These are phyloP conservation scores for Ricordea florida DNA, from an alignment of 92 coral and sea anemone genomes.

Conservation along the genomic window DNA sequence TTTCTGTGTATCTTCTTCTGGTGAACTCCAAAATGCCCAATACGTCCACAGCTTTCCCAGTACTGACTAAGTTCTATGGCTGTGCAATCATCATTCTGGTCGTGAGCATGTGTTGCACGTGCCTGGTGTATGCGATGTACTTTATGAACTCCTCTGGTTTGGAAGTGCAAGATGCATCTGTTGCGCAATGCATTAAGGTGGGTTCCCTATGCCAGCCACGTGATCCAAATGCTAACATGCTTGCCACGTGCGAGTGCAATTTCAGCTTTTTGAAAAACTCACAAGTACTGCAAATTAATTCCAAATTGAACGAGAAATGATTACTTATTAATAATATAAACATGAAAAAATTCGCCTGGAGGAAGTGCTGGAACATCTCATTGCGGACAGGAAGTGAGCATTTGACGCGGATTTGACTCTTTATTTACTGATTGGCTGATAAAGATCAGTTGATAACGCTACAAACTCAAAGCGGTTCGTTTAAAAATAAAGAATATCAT, in stretches of 20 bases:
- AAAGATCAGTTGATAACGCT: too few species aligned
- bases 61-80: constrained; percentile 91
- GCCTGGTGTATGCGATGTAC: constrained; percentile 86
- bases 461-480: too few species aligned
- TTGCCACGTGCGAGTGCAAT: not conserved
- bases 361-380: too few species aligned
- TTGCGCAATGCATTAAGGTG: constrained; percentile 75
- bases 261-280: not conserved
- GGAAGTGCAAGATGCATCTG: constrained; percentile 29
- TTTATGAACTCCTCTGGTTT: constrained; percentile 89
- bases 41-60: constrained; percentile 87
- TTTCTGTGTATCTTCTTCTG: constrained; percentile 87
- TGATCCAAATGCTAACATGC: not conserved
- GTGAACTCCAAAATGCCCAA: constrained; percentile 90
- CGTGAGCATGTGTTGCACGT: constrained; percentile 79
- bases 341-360: not conserved
- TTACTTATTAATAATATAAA: not conserved
- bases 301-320: not conserved
- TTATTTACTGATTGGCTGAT: too few species aligned
- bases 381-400: too few species aligned
- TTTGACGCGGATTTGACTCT: too few species aligned
- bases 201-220: too few species aligned
- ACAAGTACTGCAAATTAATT: not conserved
- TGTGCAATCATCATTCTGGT: constrained; percentile 87
- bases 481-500: too few species aligned